Base-by-base conservation (phyloP, 2,888 invertebrate genomes). In the Linnaemya tessellans region DNA sequence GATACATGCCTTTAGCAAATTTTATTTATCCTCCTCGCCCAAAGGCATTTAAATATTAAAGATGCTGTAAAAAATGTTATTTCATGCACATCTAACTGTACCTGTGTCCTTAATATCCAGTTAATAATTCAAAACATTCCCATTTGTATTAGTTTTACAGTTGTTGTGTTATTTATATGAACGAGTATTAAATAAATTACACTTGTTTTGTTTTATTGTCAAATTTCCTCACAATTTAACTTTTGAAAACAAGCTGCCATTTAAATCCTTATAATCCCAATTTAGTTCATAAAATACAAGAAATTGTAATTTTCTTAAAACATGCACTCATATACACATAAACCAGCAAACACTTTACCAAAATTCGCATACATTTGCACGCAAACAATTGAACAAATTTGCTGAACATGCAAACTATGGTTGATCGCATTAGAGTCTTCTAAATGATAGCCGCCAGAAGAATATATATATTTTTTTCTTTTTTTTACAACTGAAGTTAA, bases 151-250 rank as follows among this genome's bases (percentile, higher is more conserved):
- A 49, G 49, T 68, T 78, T 51, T 49, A 38, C 49, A 60, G 30
- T 64, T 30, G 41, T 58, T 65, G 43, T 62, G 43, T 62, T 68
- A 70, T 79, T 70, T 79, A 79, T 79, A 70, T 54, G 62, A 20
- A 64, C 41, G 30, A 43, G 56, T 49, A 73, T 80, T 80, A 80
- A 80, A 80, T 80, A 80, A 73, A 73, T 80, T 73, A 22, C 56
- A 65, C 49, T 65, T 74, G 38, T 67, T 80, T 80, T 73, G 54
- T 77, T 77, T 62, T 84, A 77, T 84, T 84, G 84, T 80, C 84
- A 80, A 74, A 77, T 80, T 84, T 84, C 84, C 80, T 77, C 80
- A 77, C 73, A 75, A 84, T 84, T 84, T 84, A 84, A 80, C 80
- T 80, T 84, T 84, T 62, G 65, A 67, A 75, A 71, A 67, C 84